Percentiles rank a stretch among this genome's conserved stretches.
Conservation (phyloP, 2,888 invertebrate species). For the Podotricha telesiphe region DNA sequence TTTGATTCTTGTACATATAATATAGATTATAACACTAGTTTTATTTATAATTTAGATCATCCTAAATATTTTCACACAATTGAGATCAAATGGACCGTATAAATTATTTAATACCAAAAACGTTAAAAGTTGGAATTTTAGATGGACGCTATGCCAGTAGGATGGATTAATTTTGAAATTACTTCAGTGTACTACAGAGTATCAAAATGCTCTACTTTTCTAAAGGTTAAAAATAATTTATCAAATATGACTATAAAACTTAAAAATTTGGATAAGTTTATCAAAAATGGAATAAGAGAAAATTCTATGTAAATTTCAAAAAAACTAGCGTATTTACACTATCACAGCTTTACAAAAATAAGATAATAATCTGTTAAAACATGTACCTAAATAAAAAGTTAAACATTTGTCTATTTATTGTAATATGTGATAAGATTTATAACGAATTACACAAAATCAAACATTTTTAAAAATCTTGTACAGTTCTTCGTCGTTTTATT, state of each 20-base stretch:
- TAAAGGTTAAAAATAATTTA: too few relatives aligned
- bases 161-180: slow-evolving; percentile 19
- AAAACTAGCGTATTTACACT: slow-evolving; percentile 4
- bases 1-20: slow-evolving; percentile 13
- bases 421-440: too few relatives aligned
- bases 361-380: background rate
- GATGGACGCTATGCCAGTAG: slow-evolving; percentile 8
- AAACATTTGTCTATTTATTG: too few relatives aligned
- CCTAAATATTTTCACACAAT: slow-evolving; percentile 8
- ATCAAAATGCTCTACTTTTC: background rate
- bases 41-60: slow-evolving; percentile 17
- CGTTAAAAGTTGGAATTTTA: slow-evolving; percentile 4
- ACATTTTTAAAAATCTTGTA: too few relatives aligned
- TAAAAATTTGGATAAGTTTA: too few relatives aligned
- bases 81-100: slow-evolving; percentile 29
- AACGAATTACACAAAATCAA: too few relatives aligned
- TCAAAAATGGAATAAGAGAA: background rate
- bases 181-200: background rate
- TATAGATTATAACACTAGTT: slow-evolving; percentile 6
- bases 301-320: background rate
- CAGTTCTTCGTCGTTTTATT: too few relatives aligned
- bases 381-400: too few relatives aligned
- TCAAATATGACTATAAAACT: too few relatives aligned
- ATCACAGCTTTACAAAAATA: slow-evolving; percentile 19
- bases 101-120: slow-evolving; percentile 5